Conservation (phyloP, 1,140 invertebrate genomes). For the Drosophila pachea region DNA sequence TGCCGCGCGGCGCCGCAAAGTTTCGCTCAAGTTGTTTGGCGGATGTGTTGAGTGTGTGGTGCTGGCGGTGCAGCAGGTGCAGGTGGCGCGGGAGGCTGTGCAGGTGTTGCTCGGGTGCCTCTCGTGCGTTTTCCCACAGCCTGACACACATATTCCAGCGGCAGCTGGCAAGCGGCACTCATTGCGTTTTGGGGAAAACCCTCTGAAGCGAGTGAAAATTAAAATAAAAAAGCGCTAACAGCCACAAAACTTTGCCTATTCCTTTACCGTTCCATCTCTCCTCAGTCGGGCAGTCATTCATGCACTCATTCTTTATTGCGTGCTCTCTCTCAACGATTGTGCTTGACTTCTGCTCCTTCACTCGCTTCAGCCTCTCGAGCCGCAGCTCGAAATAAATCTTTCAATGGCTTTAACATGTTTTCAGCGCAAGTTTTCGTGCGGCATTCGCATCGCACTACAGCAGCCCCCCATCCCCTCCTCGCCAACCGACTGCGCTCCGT, state of each 20-base stretch:
- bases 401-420: slow-evolving; percentile 66
- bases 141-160: slow-evolving; percentile 52
- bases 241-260: slow-evolving; percentile 43
- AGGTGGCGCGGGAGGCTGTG: slow-evolving; percentile 4
- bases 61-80: neutral
- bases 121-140: slow-evolving; percentile 1
- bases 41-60: slow-evolving; percentile 8
- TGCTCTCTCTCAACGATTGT: slow-evolving; percentile 11
- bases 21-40: slow-evolving; percentile 28
- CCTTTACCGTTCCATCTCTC: slow-evolving; percentile 8
- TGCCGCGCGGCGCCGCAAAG: slow-evolving; percentile 3
- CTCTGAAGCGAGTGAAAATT: slow-evolving; percentile 46
- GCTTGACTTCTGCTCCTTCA: slow-evolving; percentile 15
- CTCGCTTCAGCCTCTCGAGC: slow-evolving; percentile 25
- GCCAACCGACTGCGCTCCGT: slow-evolving; percentile 15
- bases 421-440: slow-evolving; percentile 48
- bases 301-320: slow-evolving; percentile 24
- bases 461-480: no score
- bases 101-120: neutral
- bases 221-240: slow-evolving; percentile 51
- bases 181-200: slow-evolving; percentile 19
- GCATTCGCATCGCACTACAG: neutral
- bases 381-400: slow-evolving; percentile 57
- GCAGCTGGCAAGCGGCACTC: slow-evolving; percentile 25
- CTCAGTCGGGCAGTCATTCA: neutral